Evolutionary conservation across 1,140 invertebrate species (phyloP).

Genomic region (Geopemphigus sp.): DNA sequence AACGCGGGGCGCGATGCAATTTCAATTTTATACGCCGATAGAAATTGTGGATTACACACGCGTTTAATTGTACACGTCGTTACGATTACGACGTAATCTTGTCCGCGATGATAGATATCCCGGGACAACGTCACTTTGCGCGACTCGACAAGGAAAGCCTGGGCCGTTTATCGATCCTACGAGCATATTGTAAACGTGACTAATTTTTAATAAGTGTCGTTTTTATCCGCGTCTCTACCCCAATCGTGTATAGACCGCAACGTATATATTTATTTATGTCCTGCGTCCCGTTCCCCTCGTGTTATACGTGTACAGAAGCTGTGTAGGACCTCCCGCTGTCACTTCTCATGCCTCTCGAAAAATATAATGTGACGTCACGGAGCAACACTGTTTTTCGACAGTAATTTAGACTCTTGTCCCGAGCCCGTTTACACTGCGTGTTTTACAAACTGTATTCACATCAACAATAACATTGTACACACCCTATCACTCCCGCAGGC

Average conservation of each 20-base stretch:
- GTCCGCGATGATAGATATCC: too few relatives aligned
- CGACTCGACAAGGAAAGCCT: too few relatives aligned
- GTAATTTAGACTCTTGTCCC: conserved; percentile 43
- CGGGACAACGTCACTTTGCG: too few relatives aligned
- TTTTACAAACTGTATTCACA: conserved; percentile 43
- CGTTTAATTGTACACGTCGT: too few relatives aligned
- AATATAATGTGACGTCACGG: conserved; percentile 36
- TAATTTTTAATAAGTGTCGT: conserved; percentile 38
- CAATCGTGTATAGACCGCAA: conserved; percentile 12
- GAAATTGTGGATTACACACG: too few relatives aligned
- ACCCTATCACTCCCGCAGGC: conserved; percentile 47
- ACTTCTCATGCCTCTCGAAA: conserved; percentile 46
- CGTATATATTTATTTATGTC: neutral
- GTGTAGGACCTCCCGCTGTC: conserved; percentile 28
- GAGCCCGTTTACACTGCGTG: conserved; percentile 27
- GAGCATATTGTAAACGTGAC: conserved; percentile 9
- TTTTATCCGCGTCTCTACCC: conserved; percentile 7
- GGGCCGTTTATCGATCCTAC: neutral
- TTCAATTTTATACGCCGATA: too few relatives aligned
- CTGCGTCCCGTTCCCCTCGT: neutral
- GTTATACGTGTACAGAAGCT: neutral
- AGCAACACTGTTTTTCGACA: conserved; percentile 30
- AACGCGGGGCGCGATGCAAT: too few relatives aligned
- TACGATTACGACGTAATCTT: too few relatives aligned
- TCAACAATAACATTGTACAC: conserved; percentile 32